Base-by-base conservation (phyloP, 1,140 invertebrate species). In the Camponotus floridanus region DNA sequence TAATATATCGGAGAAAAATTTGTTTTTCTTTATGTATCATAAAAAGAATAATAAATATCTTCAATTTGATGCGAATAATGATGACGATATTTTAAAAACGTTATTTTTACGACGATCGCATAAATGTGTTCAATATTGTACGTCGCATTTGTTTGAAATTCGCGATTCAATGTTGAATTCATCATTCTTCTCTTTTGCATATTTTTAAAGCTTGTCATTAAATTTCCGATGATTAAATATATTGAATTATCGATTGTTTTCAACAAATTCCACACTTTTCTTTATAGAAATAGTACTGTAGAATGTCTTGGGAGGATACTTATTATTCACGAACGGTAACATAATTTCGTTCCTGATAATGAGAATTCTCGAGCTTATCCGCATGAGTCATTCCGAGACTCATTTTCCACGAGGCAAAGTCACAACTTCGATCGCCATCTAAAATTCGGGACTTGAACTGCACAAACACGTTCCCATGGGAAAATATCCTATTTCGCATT, bases 361-460 rank as follows among this genome's bases (percentile, higher is more conserved):
- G 61, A 83, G 39, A 51, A 84, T 48, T 45, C 48, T 36, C 31
- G 1, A 15, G 18, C 67, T 89, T 83, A 64, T 84, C 42, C 31
- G 59, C 57, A 51, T 21, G 42, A 80, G 64, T 80, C 61, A 78
- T 85, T 65, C 36, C n/a, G 45, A 33, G 15, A 57, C 83, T 55
- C 45, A 62, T 62, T 88, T 81, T 51, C 45, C 42, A 26, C 42
- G 45, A 21, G 33, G 59, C 18, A 26, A 48, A 67, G 51, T 87
- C 42, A 18, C 11, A 15, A 9, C 21, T 70, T 57, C 21, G 26
- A 21, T 62, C 45, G 45, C 11, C 18, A 67, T 33, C 71, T 48
- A 76, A 88, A 89, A 92, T 92, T 90, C 83, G 65, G 59, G 88
- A 88, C 89, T 91, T 88, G 79, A 81, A 61, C 36, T 86, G 71